Conservation (phyloP, 2,113 vertebrate genomes). For the Manacus vitellinus region DNA sequence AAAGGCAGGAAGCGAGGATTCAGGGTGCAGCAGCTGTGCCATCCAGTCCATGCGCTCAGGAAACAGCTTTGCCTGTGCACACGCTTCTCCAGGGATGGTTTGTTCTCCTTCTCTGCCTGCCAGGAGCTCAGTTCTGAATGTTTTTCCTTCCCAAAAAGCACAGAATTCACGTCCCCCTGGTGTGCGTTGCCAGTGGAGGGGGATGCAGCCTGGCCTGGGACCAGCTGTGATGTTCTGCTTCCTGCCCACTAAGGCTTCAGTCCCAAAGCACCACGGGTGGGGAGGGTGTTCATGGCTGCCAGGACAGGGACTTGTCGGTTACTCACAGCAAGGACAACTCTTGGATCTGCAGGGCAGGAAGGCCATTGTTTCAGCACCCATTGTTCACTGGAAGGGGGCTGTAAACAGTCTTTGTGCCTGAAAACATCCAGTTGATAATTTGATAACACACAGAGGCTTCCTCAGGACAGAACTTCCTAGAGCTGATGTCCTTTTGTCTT, state of each 20-base stretch:
- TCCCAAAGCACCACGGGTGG: background rate
- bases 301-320: background rate
- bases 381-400: background rate
- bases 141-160: background rate
- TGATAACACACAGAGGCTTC: slow-evolving; percentile 4
- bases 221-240: background rate
- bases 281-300: background rate
- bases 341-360: slow-evolving; percentile 12
- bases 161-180: background rate
- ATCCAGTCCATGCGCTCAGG: background rate
- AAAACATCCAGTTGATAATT: slow-evolving; percentile 14
- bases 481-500: slow-evolving; percentile 27
- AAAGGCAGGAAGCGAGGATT: background rate
- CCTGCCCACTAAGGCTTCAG: accelerated
- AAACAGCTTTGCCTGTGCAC: background rate
- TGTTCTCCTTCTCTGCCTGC: background rate
- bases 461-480: slow-evolving; percentile 31
- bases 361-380: slow-evolving; percentile 36
- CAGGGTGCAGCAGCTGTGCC: background rate
- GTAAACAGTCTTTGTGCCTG: slow-evolving; percentile 20
- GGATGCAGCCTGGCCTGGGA: background rate
- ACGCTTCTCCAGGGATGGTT: background rate
- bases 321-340: background rate
- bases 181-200: background rate
- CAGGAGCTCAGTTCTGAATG: accelerated